A percentile compares a stretch with the other conserved stretches of the same genome.
These are phyloP conservation scores for Hymenochirus boettgeri DNA, from an alignment of 2,113 vertebrate species.

Conservation along the genomic window DNA sequence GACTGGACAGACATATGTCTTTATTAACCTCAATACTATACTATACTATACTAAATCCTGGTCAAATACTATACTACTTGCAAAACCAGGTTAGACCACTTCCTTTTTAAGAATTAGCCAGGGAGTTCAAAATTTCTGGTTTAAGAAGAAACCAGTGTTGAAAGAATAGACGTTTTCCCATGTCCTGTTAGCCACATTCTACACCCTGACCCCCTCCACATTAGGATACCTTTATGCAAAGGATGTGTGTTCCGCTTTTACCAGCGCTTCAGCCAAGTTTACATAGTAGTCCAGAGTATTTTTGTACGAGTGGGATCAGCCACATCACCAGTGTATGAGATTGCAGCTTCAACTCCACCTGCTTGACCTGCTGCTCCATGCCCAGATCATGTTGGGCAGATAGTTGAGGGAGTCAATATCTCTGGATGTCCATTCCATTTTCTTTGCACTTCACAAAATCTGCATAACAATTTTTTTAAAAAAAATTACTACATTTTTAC, in stretches of 20 bases:
- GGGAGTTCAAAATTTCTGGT: too few relatives aligned
- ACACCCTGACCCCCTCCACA: too few relatives aligned
- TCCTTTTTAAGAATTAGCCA: too few relatives aligned
- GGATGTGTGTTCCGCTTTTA: slow-evolving; percentile 87
- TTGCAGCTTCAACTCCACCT: slow-evolving; percentile 83
- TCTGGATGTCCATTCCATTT: slow-evolving; percentile 90
- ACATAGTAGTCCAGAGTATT: slow-evolving; percentile 85
- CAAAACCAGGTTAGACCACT: too few relatives aligned
- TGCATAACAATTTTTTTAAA: slow-evolving; percentile 47
- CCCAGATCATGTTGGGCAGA: slow-evolving; percentile 89
- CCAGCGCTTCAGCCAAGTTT: slow-evolving; percentile 77
- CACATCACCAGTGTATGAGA: slow-evolving; percentile 90
- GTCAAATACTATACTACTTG: too few relatives aligned
- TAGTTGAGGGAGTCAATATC: slow-evolving; percentile 93
- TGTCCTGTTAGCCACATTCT: too few relatives aligned
- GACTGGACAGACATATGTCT: too few relatives aligned
- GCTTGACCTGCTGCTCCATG: slow-evolving; percentile 85
- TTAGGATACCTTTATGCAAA: slow-evolving; percentile 78
- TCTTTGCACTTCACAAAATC: slow-evolving; percentile 93
- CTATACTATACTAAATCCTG: too few relatives aligned
- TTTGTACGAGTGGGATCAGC: slow-evolving; percentile 78
- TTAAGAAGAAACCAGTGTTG: too few relatives aligned
- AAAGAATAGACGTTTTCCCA: too few relatives aligned
- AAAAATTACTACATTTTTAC: too few relatives aligned
- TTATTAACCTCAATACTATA: too few relatives aligned